Percentiles rank a stretch among this genome's conserved stretches.
Evolutionary conservation across 2,797 vertebrate species (phyloP).

Genomic region (Macropus fuliginosus): DNA sequence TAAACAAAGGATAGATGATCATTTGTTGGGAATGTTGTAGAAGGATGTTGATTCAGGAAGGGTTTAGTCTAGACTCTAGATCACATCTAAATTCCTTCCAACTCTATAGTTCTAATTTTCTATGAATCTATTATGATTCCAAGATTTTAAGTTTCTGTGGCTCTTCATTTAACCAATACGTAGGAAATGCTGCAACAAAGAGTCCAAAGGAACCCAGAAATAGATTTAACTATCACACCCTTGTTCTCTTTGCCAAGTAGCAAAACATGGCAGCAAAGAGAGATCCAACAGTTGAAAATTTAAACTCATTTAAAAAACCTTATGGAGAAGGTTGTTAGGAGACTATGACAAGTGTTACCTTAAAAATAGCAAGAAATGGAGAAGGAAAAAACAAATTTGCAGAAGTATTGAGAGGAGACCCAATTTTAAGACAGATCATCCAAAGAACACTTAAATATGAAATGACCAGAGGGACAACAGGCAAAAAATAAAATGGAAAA

Average conservation of each 20-base stretch:
- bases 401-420: not conserved
- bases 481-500: not conserved
- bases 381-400: not conserved
- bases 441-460: not conserved
- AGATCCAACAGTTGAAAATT: not conserved
- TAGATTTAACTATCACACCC: not conserved
- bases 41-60: not conserved
- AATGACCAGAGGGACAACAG: not conserved
- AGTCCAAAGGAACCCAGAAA: not conserved
- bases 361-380: not conserved
- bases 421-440: not conserved
- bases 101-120: not conserved
- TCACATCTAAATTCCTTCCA: not conserved
- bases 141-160: not conserved
- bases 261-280: not conserved
- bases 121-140: not conserved
- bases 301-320: not conserved
- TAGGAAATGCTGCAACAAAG: not conserved
- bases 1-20: not conserved
- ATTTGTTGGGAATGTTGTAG: not conserved
- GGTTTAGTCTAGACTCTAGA: not conserved
- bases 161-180: not conserved
- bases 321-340: not conserved
- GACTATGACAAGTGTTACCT: not conserved
- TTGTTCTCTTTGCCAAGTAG: not conserved